Conservation (phyloP, 2,797 vertebrate species). For the Trichosurus vulpecula region DNA sequence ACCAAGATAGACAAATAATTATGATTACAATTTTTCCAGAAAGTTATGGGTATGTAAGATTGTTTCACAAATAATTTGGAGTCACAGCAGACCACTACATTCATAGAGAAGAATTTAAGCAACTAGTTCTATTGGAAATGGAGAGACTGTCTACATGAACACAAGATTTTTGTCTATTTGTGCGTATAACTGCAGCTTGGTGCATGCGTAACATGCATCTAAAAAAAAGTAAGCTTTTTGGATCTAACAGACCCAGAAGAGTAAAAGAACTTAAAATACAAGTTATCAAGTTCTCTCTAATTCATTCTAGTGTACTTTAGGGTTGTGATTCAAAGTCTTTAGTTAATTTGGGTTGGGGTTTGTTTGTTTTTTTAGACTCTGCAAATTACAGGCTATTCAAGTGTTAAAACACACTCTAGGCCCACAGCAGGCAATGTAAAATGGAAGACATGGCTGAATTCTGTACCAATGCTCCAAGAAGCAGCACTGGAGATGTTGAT, state of each 20-base stretch:
- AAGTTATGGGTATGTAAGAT: slow-evolving; percentile 29
- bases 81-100: slow-evolving; percentile 18
- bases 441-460: slow-evolving; percentile 64
- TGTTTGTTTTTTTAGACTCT: neutral
- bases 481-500: neutral
- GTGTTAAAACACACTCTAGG: slow-evolving; percentile 53
- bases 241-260: slow-evolving; percentile 69
- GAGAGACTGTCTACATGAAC: slow-evolving; percentile 29
- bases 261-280: slow-evolving; percentile 61
- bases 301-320: slow-evolving; percentile 72
- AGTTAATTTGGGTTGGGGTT: slow-evolving; percentile 35
- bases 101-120: slow-evolving; percentile 30
- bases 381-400: slow-evolving; percentile 41
- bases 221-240: slow-evolving; percentile 33
- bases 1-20: slow-evolving; percentile 8
- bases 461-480: neutral
- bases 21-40: slow-evolving; percentile 30
- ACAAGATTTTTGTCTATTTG: neutral
- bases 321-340: slow-evolving; percentile 59
- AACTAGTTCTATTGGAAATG: slow-evolving; percentile 42
- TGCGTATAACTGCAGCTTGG: slow-evolving; percentile 61
- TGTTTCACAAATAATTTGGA: slow-evolving; percentile 35
- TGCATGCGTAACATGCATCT: slow-evolving; percentile 63
- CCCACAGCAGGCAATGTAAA: slow-evolving; percentile 21
- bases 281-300: slow-evolving; percentile 57